These are phyloP conservation scores for Linurgus olivaceus DNA, from an alignment of 2,797 vertebrate genomes.

Conservation along the genomic window DNA sequence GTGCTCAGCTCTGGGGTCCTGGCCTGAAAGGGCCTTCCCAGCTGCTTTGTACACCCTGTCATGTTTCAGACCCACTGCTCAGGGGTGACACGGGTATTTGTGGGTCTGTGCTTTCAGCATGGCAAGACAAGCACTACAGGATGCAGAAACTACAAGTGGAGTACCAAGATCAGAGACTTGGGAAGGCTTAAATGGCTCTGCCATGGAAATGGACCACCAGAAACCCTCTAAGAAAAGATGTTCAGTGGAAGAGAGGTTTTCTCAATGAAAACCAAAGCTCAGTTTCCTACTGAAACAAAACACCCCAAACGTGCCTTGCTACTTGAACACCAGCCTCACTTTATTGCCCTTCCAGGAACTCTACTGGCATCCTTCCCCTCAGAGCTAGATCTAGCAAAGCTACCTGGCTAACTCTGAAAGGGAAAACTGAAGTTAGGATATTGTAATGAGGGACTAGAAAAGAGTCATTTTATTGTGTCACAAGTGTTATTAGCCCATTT, in stretches of 20 bases:
- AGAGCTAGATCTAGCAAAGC: neutral
- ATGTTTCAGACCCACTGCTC: neutral
- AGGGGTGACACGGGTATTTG: rapidly evolving
- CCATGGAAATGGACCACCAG: neutral
- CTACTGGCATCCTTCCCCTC: neutral
- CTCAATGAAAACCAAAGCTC: neutral
- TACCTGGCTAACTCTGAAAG: neutral
- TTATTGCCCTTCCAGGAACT: neutral
- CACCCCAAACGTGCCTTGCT: neutral
- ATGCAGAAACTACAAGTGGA: neutral
- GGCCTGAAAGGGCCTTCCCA: neutral
- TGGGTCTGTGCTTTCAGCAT: neutral
- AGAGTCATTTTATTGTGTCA: neutral
- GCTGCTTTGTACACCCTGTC: rapidly evolving
- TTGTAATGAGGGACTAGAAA: neutral
- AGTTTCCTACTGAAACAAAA: neutral
- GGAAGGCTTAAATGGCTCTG: neutral
- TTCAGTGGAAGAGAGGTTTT: neutral
- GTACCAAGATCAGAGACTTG: neutral
- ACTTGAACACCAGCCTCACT: neutral
- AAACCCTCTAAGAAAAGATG: neutral
- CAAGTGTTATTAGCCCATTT: neutral
- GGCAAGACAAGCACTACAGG: neutral
- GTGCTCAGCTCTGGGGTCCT: neutral
- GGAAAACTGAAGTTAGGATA: neutral